phyloP scores from a whole-genome alignment of 1,140 invertebrate species.

The Xylocopa sonorina region DNA sequence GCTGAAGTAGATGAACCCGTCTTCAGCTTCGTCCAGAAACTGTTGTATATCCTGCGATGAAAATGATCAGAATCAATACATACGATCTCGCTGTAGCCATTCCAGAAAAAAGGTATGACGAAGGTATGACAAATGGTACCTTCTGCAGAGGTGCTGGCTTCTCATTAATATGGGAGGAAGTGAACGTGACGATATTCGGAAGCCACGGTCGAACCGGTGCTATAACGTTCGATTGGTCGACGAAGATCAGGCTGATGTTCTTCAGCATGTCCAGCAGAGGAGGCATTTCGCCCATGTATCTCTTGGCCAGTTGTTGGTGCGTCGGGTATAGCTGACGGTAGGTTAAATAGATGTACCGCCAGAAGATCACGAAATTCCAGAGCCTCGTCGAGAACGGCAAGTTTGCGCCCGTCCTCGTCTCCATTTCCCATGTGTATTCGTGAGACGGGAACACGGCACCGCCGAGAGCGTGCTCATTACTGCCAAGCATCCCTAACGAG shows the following conservation, averaged over 20 bases:
- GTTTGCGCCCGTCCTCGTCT: neutral
- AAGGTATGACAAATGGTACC: constrained; percentile 51
- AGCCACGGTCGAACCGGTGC: constrained; percentile 82
- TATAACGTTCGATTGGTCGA: constrained; percentile 83
- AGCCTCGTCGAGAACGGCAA: constrained; percentile 54
- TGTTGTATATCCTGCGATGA: constrained; percentile 76
- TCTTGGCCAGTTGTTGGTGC: constrained; percentile 74
- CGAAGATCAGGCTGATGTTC: constrained; percentile 80
- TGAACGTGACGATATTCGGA: constrained; percentile 82
- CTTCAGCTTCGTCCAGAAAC: constrained; percentile 76
- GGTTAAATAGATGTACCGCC: neutral
- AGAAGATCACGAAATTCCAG: constrained; percentile 36
- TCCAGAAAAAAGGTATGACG: too few relatives aligned
- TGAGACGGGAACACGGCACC: constrained; percentile 59
- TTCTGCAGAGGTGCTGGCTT: constrained; percentile 57
- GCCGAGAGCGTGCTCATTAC: constrained; percentile 43
- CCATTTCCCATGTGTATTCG: constrained; percentile 61
- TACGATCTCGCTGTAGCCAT: too few relatives aligned
- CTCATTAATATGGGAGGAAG: constrained; percentile 79
- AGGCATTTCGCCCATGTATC: constrained; percentile 72
- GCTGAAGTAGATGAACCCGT: constrained; percentile 85
- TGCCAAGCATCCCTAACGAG: constrained; percentile 6
- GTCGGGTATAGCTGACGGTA: constrained; percentile 52
- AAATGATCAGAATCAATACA: neutral
- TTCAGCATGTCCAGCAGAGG: constrained; percentile 61